Percentiles rank a stretch among this genome's conserved stretches.
These are phyloP conservation scores for Pseudopodoces humilis DNA, from an alignment of 2,113 vertebrate species.

Conservation along the genomic window DNA sequence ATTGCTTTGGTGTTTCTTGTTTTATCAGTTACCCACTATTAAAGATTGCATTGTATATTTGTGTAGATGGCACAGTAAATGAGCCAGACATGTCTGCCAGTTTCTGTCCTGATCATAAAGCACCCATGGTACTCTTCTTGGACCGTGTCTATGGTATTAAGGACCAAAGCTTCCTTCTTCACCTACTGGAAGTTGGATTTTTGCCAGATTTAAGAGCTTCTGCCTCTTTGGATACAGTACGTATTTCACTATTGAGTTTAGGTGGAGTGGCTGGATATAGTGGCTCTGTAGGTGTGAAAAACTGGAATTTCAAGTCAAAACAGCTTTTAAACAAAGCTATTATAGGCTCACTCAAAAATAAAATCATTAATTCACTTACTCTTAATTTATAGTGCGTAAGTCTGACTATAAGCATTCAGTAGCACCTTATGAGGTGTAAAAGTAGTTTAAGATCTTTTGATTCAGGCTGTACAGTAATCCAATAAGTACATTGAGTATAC, in stretches of 20 bases:
- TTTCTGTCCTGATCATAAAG: constrained; percentile 98
- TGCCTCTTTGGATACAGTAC: constrained; percentile 92
- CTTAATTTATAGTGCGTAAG: not conserved
- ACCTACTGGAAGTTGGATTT: constrained; percentile 95
- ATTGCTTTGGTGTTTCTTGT: not conserved
- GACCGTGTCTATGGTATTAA: constrained; percentile 97
- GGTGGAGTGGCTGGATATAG: not conserved
- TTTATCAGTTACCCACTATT: not conserved
- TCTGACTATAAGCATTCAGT: not conserved
- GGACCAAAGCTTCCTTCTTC: constrained; percentile 93
- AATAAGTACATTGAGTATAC: not conserved
- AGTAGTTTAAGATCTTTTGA: not conserved
- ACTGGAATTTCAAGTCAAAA: not conserved
- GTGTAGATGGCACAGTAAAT: constrained; percentile 87
- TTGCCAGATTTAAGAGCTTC: constrained; percentile 93
- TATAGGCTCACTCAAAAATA: not conserved
- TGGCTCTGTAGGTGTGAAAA: not conserved
- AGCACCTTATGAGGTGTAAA: not conserved
- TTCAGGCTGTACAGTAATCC: not conserved
- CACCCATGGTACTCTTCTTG: constrained; percentile 96
- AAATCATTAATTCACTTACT: not conserved
- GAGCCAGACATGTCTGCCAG: constrained; percentile 94
- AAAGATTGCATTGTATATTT: not conserved
- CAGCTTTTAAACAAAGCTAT: not conserved
- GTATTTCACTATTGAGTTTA: constrained; percentile 23